Evolutionary conservation across 2,888 invertebrate genomes (phyloP).

Genomic region (Stenodema calcarata): DNA sequence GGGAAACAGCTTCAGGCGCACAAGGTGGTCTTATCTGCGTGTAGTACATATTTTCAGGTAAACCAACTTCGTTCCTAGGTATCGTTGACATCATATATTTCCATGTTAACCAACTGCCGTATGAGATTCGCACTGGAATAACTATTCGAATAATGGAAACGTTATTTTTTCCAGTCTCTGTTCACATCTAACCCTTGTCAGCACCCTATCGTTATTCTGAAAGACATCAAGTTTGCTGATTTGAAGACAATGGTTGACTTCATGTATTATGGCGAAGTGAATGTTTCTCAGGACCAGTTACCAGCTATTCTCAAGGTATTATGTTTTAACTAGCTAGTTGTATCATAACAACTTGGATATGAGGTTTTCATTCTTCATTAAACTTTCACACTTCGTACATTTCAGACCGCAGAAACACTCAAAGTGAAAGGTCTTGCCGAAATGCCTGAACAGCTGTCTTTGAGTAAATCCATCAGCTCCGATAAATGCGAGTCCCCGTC

Average conservation of each 20-base stretch:
- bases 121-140: too few species aligned
- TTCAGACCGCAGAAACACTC: conserved; percentile 83
- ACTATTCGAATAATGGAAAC: too few species aligned
- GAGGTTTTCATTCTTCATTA: too few species aligned
- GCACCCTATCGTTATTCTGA: conserved; percentile 88
- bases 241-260: conserved; percentile 88
- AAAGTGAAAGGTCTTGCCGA: conserved; percentile 89
- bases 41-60: conserved; percentile 93
- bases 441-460: conserved; percentile 70
- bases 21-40: conserved; percentile 87
- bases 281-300: conserved; percentile 86
- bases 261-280: conserved; percentile 92
- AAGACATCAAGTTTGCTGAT: conserved; percentile 86
- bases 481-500: conserved; percentile 61
- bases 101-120: too few species aligned
- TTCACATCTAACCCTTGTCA: conserved; percentile 87
- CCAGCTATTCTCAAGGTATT: conserved; percentile 68
- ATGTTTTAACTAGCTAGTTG: not conserved
- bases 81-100: too few species aligned
- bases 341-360: too few species aligned
- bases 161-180: conserved; percentile 69
- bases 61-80: conserved; percentile 53
- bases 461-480: conserved; percentile 69
- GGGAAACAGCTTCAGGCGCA: conserved; percentile 87
- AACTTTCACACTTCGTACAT: conserved; percentile 51